Base-by-base conservation (phyloP, 2,113 vertebrate genomes). In the Acinonyx jubatus region DNA sequence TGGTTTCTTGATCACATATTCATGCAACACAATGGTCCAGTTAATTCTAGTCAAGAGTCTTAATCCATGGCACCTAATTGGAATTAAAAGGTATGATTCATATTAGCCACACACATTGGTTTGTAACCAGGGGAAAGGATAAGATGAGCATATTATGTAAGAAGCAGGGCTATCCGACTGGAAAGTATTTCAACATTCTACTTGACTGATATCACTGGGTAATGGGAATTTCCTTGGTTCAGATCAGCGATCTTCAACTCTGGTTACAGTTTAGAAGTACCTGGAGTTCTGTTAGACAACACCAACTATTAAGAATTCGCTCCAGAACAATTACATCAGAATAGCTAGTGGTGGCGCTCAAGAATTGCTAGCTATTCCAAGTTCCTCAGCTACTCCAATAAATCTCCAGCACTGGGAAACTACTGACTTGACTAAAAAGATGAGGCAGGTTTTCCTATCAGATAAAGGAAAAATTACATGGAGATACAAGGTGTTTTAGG, bases 1-100 rank as follows among this genome's bases (percentile, higher is more conserved):
- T 29, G 57, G 29, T 66, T 92, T 91, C 81, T 84, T 87, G 63
- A 31, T 61, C 50, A 94, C 36, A 88, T 90, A 94, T 92, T 95
- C 29, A 90, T 23, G 25, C 8, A 69, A 25, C 33, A 81, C n/a
- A 89, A 68, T n/a, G 18, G 11, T 78, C 5, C 16, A 87, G 57
- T 73, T 92, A 57, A 69, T 90, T 82, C 55, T 86, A 79, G 25
- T 69, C 19, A 69, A 92, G 19, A 94, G 41, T 73, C 10, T 79
- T 88, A 81, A 97, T 94, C 7, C 29, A 78, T 21, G 71, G 9
- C 36, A 78, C 81, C 4, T 89, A 93, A 89, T 38, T 82, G 16
- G n/a, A 38, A 87, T 68, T 48, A 95, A 89, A 81, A 41, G 2
- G 11, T 92, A 65, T 87, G 36, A 81, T 33, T 50, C 83, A 6